Base-by-base conservation (phyloP, 1,140 invertebrate species). In the Oncopodura yosiiana region DNA sequence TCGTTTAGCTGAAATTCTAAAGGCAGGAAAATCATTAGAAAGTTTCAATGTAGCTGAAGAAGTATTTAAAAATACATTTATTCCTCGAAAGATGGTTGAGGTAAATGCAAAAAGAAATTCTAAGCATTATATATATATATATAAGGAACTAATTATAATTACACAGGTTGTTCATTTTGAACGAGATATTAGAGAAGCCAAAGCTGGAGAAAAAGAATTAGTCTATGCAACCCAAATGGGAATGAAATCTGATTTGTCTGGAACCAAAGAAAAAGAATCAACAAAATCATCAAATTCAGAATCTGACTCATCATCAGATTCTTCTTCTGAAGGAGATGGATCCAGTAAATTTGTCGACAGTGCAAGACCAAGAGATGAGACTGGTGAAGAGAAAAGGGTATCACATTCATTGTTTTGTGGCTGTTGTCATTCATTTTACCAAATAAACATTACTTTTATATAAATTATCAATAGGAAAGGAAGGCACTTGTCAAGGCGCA, bases 11-110 rank as follows among this genome's bases (percentile, higher is more conserved):
- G 73, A 72, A 62, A 73, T 88, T 37, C 80, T 84, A 2, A 78
- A 83, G 58, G 74, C 75, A 58, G 79, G 80, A 14, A 74, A 79
- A 54, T 70, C 77, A 43, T 72, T 75, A 56, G 74, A 77, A 58
- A 73, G 78, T 44, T 75, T 81, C 46, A 73, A 81, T 60, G 78
- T 80, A 39, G 77, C 88, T 57, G 83, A 87, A 62, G 80, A 92
- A 71, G 87, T 96, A 27, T 99, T 99, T 70, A 93, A 94, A 67
- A 81, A 91, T 69, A 79, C 84, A 11, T 98, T 83, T 67, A 98
- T 99, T 70, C 94, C 95, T 19, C 84, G 94, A 70, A 84, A 84
- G 59, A 74, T 99, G n/a, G 83, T 82, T 63, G 85, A 98, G 75
- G 89, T 90, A 27, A 29, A 26, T 21, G 14, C 39, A 24, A 21